These are phyloP conservation scores for Pseudoatta argentina DNA, from an alignment of 1,140 invertebrate species.

Conservation along the genomic window DNA sequence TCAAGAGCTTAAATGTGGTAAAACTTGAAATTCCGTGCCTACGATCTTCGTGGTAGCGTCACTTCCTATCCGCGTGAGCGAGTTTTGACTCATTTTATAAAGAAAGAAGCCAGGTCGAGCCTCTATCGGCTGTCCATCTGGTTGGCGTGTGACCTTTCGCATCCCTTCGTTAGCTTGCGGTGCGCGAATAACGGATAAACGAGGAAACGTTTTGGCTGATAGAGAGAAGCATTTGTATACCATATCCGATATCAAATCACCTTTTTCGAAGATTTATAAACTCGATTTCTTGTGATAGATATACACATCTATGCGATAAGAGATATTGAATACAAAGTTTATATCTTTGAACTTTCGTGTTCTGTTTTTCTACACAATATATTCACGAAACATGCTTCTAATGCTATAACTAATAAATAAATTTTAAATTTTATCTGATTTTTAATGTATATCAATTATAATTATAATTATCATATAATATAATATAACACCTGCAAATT, in stretches of 20 bases:
- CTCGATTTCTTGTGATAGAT: conserved; percentile 1
- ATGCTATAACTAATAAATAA: not conserved
- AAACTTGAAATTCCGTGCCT: conserved; percentile 59
- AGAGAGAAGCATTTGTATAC: conserved; percentile 9
- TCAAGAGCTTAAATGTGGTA: not conserved
- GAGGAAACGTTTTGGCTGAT: conserved; percentile 36
- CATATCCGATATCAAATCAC: conserved; percentile 36
- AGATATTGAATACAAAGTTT: not conserved
- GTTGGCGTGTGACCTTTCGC: conserved; percentile 79
- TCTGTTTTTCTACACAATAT: not conserved
- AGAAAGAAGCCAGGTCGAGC: conserved; percentile 71
- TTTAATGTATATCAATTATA: no score
- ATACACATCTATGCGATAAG: not conserved
- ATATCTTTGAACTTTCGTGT: conserved; percentile 21
- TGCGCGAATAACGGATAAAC: conserved; percentile 61
- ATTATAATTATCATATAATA: no score
- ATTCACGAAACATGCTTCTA: not conserved
- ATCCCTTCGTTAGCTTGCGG: conserved; percentile 60
- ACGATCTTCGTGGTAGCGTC: conserved; percentile 52
- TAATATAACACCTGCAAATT: no score
- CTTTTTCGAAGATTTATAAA: not conserved
- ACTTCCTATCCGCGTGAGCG: conserved; percentile 70
- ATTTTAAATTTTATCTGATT: conserved; percentile 1
- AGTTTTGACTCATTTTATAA: conserved; percentile 72
- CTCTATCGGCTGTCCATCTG: conserved; percentile 79